A percentile compares a stretch with the other conserved stretches of the same genome.
Evolutionary conservation across 2,888 invertebrate genomes (phyloP).

Genomic region (Athripsodes cinereus): DNA sequence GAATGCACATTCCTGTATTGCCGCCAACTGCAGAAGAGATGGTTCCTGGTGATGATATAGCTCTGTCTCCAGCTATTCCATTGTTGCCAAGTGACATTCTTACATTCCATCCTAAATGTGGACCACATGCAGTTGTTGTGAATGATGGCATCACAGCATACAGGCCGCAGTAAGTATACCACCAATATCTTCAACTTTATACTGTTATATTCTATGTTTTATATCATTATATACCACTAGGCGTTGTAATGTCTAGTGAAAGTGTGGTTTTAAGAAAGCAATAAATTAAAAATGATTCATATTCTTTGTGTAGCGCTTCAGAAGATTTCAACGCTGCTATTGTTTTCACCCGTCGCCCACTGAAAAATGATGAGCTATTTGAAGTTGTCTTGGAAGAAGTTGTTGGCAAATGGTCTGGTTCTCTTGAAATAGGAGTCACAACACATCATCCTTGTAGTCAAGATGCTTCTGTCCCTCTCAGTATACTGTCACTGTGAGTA

Average conservation of each 20-base stretch:
- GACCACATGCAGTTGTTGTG: constrained; percentile 87
- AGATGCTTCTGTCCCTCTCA: constrained; percentile 42
- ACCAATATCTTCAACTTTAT: too few relatives aligned
- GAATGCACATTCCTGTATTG: not conserved
- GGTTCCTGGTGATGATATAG: not conserved
- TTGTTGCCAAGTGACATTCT: constrained; percentile 53
- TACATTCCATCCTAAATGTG: constrained; percentile 87
- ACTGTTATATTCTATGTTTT: too few relatives aligned
- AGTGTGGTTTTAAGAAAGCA: not conserved
- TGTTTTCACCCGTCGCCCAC: constrained; percentile 78
- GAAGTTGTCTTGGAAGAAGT: constrained; percentile 88
- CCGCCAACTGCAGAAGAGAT: not conserved
- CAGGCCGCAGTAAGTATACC: constrained; percentile 79
- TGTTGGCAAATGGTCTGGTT: constrained; percentile 92
- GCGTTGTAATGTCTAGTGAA: too few relatives aligned
- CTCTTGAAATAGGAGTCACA: constrained; percentile 90
- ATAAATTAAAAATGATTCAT: not conserved
- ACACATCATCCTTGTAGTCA: constrained; percentile 82
- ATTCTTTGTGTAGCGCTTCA: constrained; percentile 56
- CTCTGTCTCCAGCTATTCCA: not conserved
- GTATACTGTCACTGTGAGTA: not conserved
- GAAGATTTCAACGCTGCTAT: constrained; percentile 94
- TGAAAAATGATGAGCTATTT: constrained; percentile 85
- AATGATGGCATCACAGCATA: constrained; percentile 87
- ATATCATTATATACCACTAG: too few relatives aligned